A percentile compares a stretch with the other conserved stretches of the same genome.
phyloP scores from a whole-genome alignment of 2,797 vertebrate genomes.

The Halcyon chelicuti region DNA sequence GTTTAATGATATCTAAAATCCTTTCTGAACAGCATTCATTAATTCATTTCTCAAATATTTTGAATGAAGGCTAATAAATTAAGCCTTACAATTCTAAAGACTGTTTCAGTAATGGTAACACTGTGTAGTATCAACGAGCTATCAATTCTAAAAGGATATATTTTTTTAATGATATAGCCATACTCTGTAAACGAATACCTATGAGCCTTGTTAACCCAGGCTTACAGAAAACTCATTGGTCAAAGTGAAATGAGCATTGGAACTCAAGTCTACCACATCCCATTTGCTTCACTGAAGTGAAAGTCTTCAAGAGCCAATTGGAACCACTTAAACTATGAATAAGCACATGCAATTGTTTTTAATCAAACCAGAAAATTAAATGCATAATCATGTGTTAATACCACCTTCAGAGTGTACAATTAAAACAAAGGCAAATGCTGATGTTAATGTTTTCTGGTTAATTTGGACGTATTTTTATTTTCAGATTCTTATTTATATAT shows the following conservation, averaged over 20 bases:
- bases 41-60: conserved; percentile 9
- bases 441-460: background rate
- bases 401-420: background rate
- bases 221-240: background rate
- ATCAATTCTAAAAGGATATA: background rate
- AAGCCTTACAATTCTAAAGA: background rate
- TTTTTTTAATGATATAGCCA: background rate
- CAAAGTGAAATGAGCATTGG: background rate
- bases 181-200: background rate
- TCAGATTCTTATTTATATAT: background rate
- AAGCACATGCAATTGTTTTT: conserved; percentile 6
- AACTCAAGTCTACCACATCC: background rate
- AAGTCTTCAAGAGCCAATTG: conserved; percentile 1
- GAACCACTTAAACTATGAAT: background rate
- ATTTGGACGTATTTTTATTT: background rate
- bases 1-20: conserved; percentile 13
- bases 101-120: background rate
- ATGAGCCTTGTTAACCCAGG: background rate
- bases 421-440: background rate
- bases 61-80: conserved; percentile 9
- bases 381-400: background rate
- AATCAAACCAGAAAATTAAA: conserved; percentile 36
- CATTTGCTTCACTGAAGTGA: conserved; percentile 7
- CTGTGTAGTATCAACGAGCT: background rate
- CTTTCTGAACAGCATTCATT: background rate